These are phyloP conservation scores for Paraescarpia echinospica DNA, from an alignment of 1,140 invertebrate genomes.

Conservation along the genomic window DNA sequence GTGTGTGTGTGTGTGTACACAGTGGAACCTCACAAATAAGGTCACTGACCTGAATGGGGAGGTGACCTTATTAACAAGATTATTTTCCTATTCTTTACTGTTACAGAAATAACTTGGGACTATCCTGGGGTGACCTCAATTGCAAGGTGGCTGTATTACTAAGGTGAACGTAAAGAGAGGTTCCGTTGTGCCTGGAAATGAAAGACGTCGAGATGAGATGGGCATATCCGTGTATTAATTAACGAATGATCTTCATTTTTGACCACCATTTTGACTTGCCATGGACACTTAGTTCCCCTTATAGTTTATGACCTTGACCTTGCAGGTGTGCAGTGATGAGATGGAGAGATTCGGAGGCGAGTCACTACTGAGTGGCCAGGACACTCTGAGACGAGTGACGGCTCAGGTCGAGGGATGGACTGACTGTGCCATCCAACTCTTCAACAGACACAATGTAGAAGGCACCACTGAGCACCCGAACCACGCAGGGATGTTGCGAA, in stretches of 20 bases:
- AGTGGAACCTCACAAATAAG: too few relatives aligned
- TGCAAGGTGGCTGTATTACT: too few relatives aligned
- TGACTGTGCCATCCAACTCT: conserved; percentile 50
- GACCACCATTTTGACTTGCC: not conserved
- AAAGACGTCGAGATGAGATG: too few relatives aligned
- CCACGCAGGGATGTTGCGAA: conserved; percentile 43
- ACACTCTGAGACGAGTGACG: conserved; percentile 45
- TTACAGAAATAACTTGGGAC: too few relatives aligned
- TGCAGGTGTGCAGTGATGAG: conserved; percentile 43
- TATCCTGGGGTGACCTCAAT: too few relatives aligned
- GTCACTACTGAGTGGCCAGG: conserved; percentile 46
- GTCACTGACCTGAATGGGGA: too few relatives aligned
- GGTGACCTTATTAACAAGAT: too few relatives aligned
- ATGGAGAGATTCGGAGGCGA: conserved; percentile 53
- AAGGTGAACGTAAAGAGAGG: too few relatives aligned
- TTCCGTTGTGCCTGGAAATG: too few relatives aligned
- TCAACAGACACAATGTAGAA: conserved; percentile 45
- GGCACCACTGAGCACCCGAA: conserved; percentile 44
- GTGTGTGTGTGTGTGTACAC: not conserved
- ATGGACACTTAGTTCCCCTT: not conserved
- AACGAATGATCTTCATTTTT: too few relatives aligned
- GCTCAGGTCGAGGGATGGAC: conserved; percentile 53
- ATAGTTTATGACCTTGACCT: not conserved
- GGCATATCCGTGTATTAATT: not conserved
- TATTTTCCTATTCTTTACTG: too few relatives aligned